Base-by-base conservation (phyloP, 2,113 vertebrate genomes). In the Tringa solitaria region DNA sequence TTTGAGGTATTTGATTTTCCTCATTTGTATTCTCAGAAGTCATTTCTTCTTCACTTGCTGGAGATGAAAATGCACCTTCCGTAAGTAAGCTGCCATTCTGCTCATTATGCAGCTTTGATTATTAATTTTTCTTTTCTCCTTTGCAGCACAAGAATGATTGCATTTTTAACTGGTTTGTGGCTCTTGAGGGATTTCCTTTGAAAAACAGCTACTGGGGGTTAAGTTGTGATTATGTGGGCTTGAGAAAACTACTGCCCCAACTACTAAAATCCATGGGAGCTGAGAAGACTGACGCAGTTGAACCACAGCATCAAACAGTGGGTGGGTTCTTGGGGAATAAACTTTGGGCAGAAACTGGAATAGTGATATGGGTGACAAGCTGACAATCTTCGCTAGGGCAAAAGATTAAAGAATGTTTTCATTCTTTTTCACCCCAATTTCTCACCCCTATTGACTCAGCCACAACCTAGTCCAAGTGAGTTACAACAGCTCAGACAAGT, bases 1-100 rank as follows among this genome's bases (percentile, higher is more conserved):
- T 94, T 96, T 92, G 93, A 87, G 75, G 67, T 89, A 96, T 97
- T 96, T 97, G 87, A 97, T 97, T 98, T 96, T 91, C 65, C 88
- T 96, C 96, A 95, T 97, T 97, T 96, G 74, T 96, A 91, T 97
- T 97, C 95, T 95, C 90, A 95, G 56, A 93, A 92, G 84, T 92
- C 24, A 85, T 93, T 97, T 94, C 70, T 86, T 91, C 64, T 82
- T 96, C 69, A 87, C 80, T 97, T 94, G 68, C 89, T 95, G 35
- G 87, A 98, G 96, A 91, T 84, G 83, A 96, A 97, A 97, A 95
- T 92, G 85, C 50, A 92, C 90, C 89, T 93, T 94, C 65, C 35
- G 10, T 92, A 95, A 96, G 80, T 89, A 69, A 96, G 89, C 93
- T 96, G 94, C 77, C 91, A 94, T 94, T 96, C 89, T 90, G 80